Evolutionary conservation across 2,797 vertebrate species (phyloP), one percentile per base, ranked within the genome.

Genomic region (Syndactyla subalaris): DNA sequence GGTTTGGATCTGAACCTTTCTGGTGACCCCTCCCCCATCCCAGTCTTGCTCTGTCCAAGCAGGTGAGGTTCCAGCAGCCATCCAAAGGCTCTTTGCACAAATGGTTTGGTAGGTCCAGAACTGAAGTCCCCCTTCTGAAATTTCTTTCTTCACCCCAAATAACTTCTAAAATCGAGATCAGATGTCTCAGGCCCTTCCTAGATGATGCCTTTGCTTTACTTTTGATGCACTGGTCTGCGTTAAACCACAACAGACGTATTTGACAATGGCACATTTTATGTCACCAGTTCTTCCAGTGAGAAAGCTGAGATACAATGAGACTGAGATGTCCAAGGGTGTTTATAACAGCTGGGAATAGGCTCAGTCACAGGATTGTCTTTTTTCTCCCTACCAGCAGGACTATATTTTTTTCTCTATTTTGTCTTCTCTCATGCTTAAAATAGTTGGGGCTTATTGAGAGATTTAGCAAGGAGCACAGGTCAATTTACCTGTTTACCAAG

Each of bases 11-110:
- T 54, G 26, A 74, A 32, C 22, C 43, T n/a, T 38, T 30, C 38
- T 52, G 16, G 23, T 49, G 58, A 55, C 8, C 38, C 71, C n/a
- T 43, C 14, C 14, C 23, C 19, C 30, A 46, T 12, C 39, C 10
- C 15, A 10, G 36, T 4, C 54, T 45, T 11, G 0, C 8, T 61
- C 61, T 30, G 2, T 24, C 13, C 4, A 1, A 26, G 59, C 5
- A 78, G 34, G 27, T 34, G 67, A 87, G 12, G 7, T 36, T 75
- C 46, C 41, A 70, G 66, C 61, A 88, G 70, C 38, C 18, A 29
- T 12, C 14, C 55, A 48, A 7, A 2, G 18, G 45, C n/a, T 55
- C 4, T 21, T 67, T 39, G 57, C 3, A 1, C 8, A 2, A 38
- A 23, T 52, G 32, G 7, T n/a, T 84, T 57, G 12, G 5, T 7